Conservation (phyloP, 2,888 invertebrate species). For the Siphlonurus alternatus region DNA sequence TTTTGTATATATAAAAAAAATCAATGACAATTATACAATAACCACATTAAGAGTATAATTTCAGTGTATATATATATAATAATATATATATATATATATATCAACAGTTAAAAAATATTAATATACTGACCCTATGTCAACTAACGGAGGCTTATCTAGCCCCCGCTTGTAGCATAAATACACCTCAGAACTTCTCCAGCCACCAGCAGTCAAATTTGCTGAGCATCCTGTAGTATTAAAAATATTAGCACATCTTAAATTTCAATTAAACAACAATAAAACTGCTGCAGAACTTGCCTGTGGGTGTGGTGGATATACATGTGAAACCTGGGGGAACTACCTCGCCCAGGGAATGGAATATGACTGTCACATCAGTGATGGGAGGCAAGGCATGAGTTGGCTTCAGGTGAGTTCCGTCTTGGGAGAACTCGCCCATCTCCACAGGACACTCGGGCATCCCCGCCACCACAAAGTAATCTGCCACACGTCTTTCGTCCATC, state of each 20-base stretch:
- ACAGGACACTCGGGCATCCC: slow-evolving; percentile 74
- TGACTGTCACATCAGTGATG: slow-evolving; percentile 87
- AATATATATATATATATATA: too few species aligned
- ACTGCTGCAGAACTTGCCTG: slow-evolving; percentile 27
- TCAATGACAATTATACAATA: too few species aligned
- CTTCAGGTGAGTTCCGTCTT: slow-evolving; percentile 53
- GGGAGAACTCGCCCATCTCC: slow-evolving; percentile 61
- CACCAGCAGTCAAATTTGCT: slow-evolving; percentile 96
- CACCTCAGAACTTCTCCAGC: slow-evolving; percentile 81
- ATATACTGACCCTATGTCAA: slow-evolving; percentile 89
- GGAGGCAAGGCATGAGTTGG: slow-evolving; percentile 72
- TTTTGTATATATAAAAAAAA: too few species aligned
- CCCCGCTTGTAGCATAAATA: slow-evolving; percentile 85
- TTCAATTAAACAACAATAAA: neutral
- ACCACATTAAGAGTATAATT: too few species aligned
- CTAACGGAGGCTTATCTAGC: slow-evolving; percentile 86
- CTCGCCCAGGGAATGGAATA: slow-evolving; percentile 81
- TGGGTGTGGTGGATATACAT: slow-evolving; percentile 57
- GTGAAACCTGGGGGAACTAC: slow-evolving; percentile 62
- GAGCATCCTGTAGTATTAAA: slow-evolving; percentile 40
- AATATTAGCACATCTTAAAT: neutral
- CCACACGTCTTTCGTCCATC: slow-evolving; percentile 79
- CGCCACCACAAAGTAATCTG: slow-evolving; percentile 97
- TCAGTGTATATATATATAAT: too few species aligned
- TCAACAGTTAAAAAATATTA: too few species aligned